Percentiles rank a stretch among this genome's conserved stretches.
phyloP scores from a whole-genome alignment of 2,888 invertebrate species.

The Pseudococcus longispinus region DNA sequence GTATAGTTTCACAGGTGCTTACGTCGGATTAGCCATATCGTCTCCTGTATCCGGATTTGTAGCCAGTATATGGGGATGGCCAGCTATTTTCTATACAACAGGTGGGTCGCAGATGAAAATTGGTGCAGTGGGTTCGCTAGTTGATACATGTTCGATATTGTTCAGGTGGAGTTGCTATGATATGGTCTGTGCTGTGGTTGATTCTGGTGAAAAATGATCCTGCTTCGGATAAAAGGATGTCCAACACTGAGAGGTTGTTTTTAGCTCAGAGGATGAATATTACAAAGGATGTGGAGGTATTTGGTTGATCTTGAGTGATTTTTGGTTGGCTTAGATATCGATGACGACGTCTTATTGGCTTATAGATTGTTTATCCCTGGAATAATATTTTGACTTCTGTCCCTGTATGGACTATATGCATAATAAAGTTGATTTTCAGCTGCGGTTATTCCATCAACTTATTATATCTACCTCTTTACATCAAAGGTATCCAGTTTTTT shows the following conservation, averaged over 20 bases:
- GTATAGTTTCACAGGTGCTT: background rate
- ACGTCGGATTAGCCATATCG: background rate
- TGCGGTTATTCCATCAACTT: background rate
- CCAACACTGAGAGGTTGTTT: background rate
- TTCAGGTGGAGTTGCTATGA: background rate
- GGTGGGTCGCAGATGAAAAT: background rate
- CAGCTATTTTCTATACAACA: constrained; percentile 1
- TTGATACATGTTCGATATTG: background rate
- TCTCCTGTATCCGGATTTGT: constrained; percentile 11
- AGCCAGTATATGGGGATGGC: background rate
- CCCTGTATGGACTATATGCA: background rate
- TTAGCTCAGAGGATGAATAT: background rate
- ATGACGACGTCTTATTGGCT: background rate
- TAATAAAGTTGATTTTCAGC: background rate
- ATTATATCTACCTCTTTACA: constrained; percentile 10
- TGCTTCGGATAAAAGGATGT: background rate
- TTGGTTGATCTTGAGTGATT: background rate
- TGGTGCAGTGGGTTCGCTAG: background rate
- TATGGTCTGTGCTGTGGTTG: background rate
- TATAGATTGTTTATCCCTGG: background rate
- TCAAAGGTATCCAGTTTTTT: background rate
- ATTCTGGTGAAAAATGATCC: constrained; percentile 8
- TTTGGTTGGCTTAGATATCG: background rate
- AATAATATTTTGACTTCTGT: background rate
- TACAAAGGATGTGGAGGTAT: background rate